Conservation (phyloP, 2,113 vertebrate species). For the Amphiprion percula region DNA sequence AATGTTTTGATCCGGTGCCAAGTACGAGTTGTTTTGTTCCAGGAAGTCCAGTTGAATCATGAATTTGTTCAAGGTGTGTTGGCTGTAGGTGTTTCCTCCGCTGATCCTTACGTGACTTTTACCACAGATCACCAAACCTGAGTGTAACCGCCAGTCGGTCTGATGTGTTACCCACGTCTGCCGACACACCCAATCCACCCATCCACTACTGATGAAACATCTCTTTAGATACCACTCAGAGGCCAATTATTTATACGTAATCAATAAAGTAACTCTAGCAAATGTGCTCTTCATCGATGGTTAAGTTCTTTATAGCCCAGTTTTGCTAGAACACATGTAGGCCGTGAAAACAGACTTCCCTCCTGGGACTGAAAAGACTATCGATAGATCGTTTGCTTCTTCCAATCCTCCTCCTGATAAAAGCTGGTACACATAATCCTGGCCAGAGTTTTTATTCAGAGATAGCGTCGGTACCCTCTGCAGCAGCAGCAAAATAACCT, state of each 20-base stretch:
- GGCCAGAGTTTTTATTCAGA: not conserved
- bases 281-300: not conserved
- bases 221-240: too few species aligned
- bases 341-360: not conserved
- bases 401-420: conserved; percentile 6
- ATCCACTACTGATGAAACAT: not conserved
- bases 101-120: not conserved
- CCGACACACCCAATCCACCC: conserved; percentile 8
- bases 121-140: not conserved
- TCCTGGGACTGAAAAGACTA: not conserved
- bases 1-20: too few species aligned
- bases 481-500: not conserved
- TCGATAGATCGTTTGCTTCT: not conserved
- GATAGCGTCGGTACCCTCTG: not conserved
- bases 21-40: too few species aligned
- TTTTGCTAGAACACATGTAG: not conserved
- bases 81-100: not conserved
- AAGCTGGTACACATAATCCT: not conserved
- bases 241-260: too few species aligned
- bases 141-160: not conserved
- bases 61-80: conserved; percentile 12
- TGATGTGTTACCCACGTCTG: not conserved
- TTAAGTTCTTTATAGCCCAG: not conserved
- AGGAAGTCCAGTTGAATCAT: not conserved
- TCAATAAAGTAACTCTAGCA: not conserved